Evolutionary conservation across 2,888 invertebrate species (phyloP).

Genomic region (Scelioninae gen. 2): DNA sequence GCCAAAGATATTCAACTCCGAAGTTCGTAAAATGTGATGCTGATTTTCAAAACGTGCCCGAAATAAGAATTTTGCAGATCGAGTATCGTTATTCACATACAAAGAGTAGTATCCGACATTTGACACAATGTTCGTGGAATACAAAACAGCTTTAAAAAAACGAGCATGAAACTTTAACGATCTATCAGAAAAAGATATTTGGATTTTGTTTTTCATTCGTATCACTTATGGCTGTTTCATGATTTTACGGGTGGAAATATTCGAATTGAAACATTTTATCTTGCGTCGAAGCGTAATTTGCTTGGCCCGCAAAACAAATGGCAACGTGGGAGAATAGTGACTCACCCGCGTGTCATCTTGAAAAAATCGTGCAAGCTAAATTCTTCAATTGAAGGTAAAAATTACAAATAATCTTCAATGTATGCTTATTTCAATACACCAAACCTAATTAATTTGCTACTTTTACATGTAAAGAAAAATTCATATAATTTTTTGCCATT

Average conservation of each 20-base stretch:
- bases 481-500: too few relatives aligned
- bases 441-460: too few relatives aligned
- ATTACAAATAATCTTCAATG: too few relatives aligned
- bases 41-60: conserved; percentile 57
- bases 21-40: conserved; percentile 55
- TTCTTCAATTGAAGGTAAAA: too few relatives aligned
- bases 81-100: conserved; percentile 56
- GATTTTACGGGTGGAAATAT: conserved; percentile 8
- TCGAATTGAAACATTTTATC: conserved; percentile 2
- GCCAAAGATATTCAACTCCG: conserved; percentile 49
- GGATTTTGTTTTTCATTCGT: conserved; percentile 46
- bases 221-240: conserved; percentile 27
- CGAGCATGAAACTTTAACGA: conserved; percentile 20
- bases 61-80: conserved; percentile 57
- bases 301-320: too few relatives aligned
- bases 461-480: too few relatives aligned
- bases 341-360: too few relatives aligned
- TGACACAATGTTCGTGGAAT: conserved; percentile 56
- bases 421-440: too few relatives aligned
- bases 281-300: too few relatives aligned
- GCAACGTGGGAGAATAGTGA: too few relatives aligned
- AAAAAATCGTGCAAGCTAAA: too few relatives aligned
- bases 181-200: conserved; percentile 50
- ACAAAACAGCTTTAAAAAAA: conserved; percentile 45
- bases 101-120: conserved; percentile 52